Conservation (phyloP, 2,113 vertebrate species). For the Podarcis muralis region DNA sequence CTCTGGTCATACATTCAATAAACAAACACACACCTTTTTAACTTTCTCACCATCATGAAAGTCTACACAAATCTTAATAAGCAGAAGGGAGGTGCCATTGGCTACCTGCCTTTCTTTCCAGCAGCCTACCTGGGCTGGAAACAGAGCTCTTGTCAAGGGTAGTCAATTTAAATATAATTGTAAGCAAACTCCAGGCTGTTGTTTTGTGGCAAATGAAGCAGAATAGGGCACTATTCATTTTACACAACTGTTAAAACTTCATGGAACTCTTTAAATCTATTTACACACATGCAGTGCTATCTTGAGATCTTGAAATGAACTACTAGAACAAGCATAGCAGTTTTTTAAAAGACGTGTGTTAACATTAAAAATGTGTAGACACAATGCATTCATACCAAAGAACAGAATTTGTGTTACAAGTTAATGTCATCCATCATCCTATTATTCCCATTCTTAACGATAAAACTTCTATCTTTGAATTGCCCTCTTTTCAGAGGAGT, state of each 20-base stretch:
- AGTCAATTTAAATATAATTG: not conserved
- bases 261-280: not conserved
- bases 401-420: slow-evolving; percentile 48
- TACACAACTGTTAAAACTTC: not conserved
- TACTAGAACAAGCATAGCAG: slow-evolving; percentile 11
- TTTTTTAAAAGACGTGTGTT: slow-evolving; percentile 7
- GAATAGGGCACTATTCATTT: not conserved
- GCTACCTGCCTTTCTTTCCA: not conserved
- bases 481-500: slow-evolving; percentile 24
- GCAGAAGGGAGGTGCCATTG: not conserved
- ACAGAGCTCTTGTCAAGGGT: not conserved
- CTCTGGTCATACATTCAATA: not conserved
- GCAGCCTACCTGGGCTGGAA: not conserved
- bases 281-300: not conserved
- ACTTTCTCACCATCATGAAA: not conserved
- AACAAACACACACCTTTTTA: not conserved
- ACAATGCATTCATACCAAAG: slow-evolving; percentile 33
- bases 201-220: not conserved
- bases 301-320: not conserved
- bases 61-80: not conserved
- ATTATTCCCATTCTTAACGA: slow-evolving; percentile 46
- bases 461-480: slow-evolving; percentile 37
- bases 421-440: slow-evolving; percentile 30
- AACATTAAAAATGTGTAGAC: slow-evolving; percentile 38
- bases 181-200: not conserved